These are phyloP conservation scores for Eulemur mongoz DNA, from an alignment of 2,797 vertebrate species.

Conservation along the genomic window DNA sequence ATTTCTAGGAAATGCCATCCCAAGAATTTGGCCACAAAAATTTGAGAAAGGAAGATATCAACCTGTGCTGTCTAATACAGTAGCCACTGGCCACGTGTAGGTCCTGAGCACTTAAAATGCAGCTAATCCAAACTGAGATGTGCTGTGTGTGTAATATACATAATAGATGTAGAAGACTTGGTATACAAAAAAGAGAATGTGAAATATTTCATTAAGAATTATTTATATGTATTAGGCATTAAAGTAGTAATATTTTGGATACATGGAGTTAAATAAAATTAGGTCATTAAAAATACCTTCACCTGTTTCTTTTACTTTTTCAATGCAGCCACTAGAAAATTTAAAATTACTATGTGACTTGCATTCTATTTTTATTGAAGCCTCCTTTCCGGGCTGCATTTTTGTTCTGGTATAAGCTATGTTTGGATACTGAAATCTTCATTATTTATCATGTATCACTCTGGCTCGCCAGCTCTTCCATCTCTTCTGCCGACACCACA, in stretches of 20 bases:
- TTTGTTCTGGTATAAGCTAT: not conserved
- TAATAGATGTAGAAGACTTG: not conserved
- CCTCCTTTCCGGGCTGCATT: not conserved
- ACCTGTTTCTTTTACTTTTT: slow-evolving; percentile 32
- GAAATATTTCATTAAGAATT: not conserved
- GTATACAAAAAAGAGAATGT: not conserved
- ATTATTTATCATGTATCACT: not conserved
- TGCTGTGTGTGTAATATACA: not conserved
- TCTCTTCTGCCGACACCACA: not conserved
- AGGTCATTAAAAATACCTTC: not conserved
- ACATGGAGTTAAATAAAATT: not conserved
- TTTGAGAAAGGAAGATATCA: not conserved
- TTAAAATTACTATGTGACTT: not conserved
- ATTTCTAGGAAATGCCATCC: not conserved
- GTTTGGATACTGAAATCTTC: not conserved
- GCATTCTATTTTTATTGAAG: not conserved
- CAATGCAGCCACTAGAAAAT: slow-evolving; percentile 20
- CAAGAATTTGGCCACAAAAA: not conserved
- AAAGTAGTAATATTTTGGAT: slow-evolving; percentile 6
- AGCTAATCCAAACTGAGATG: not conserved
- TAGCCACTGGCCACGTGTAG: not conserved
- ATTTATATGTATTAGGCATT: not conserved
- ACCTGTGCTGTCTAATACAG: not conserved
- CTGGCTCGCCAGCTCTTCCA: not conserved
- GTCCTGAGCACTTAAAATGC: not conserved